These are phyloP conservation scores for Perognathus longimembris DNA, from an alignment of 2,113 vertebrate species.

Conservation along the genomic window DNA sequence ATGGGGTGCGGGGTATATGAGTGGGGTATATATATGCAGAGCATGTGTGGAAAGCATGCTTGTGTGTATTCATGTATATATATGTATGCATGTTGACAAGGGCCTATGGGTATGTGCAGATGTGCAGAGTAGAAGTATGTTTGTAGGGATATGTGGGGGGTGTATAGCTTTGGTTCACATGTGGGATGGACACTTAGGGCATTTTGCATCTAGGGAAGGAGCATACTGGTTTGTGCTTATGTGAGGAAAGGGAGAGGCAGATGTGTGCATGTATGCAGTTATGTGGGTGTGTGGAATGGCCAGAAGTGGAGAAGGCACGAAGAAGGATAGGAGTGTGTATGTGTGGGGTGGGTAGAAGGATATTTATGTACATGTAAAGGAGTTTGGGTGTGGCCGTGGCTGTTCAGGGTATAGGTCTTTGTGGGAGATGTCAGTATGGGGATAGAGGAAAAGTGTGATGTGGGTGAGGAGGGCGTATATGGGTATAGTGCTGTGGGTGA, in stretches of 20 bases:
- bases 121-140: not conserved
- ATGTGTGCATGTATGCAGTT: not conserved
- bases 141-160: not conserved
- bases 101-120: not conserved
- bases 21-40: not conserved
- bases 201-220: not conserved
- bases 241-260: not conserved
- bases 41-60: not conserved
- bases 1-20: not conserved
- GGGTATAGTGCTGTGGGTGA: not conserved
- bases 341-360: not conserved
- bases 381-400: not conserved
- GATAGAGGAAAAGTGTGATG: not conserved
- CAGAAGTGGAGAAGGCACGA: not conserved
- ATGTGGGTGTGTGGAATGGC: not conserved
- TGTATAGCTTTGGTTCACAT: not conserved
- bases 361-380: not conserved
- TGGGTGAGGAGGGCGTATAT: not conserved
- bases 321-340: not conserved
- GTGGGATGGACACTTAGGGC: not conserved
- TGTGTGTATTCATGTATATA: too few relatives aligned
- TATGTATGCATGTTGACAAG: too few relatives aligned
- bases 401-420: constrained; percentile 27
- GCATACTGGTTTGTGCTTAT: not conserved
- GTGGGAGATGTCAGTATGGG: not conserved